Conservation (phyloP, 2,113 vertebrate species). For the Toxotes chatareus region DNA sequence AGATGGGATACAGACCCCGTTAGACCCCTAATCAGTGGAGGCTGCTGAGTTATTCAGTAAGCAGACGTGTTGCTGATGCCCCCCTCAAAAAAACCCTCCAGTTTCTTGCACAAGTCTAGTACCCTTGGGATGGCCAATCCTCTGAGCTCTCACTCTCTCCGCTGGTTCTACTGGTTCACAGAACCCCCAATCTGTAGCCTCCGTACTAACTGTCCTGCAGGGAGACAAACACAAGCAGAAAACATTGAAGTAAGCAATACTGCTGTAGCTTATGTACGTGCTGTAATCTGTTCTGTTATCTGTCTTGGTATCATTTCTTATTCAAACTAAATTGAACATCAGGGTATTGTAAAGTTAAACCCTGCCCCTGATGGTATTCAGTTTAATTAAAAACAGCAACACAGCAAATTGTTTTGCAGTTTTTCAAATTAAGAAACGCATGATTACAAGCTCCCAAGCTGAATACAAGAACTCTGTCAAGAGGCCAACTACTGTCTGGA, state of each 20-base stretch:
- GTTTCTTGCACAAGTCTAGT: background rate
- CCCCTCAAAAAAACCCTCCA: background rate
- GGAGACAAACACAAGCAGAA: constrained; percentile 3
- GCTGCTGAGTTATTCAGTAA: constrained; percentile 43
- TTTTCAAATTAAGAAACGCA: constrained; percentile 40
- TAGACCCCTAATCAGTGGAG: constrained; percentile 39
- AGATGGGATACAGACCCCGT: constrained; percentile 26
- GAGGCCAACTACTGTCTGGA: constrained; percentile 19
- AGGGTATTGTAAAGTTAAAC: constrained; percentile 27
- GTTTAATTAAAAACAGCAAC: constrained; percentile 22
- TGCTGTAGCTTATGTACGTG: too few relatives aligned
- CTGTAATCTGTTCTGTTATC: background rate
- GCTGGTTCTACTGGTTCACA: constrained; percentile 27
- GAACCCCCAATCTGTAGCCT: constrained; percentile 28
- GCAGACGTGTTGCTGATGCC: constrained; percentile 7
- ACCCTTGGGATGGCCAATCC: constrained; percentile 2
- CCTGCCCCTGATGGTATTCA: background rate
- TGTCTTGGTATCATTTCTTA: constrained; percentile 10
- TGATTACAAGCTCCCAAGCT: constrained; percentile 7
- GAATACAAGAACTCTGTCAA: background rate
- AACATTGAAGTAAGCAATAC: constrained; percentile 31
- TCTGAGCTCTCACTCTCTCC: background rate
- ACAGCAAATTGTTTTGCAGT: constrained; percentile 21
- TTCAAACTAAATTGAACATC: constrained; percentile 29
- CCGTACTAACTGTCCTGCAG: constrained; percentile 7